phyloP scores from a whole-genome alignment of 2,888 invertebrate species.

The Melanostoma scalare region DNA sequence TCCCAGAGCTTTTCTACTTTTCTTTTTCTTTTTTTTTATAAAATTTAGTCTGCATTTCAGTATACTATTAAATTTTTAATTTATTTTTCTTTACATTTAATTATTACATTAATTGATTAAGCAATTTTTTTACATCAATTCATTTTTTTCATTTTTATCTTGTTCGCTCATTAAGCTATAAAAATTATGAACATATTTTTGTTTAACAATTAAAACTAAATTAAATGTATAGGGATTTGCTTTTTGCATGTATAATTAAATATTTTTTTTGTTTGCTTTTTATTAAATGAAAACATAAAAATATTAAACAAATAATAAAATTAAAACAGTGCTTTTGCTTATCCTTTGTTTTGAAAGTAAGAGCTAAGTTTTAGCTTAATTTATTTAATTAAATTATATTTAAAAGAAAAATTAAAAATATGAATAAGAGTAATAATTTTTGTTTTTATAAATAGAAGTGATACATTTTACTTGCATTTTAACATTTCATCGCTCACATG shows the following conservation, averaged over 20 bases:
- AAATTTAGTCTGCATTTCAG: constrained; percentile 62
- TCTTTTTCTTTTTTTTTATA: constrained; percentile 57
- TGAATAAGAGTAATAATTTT: constrained; percentile 56
- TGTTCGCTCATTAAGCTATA: constrained; percentile 54
- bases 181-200: constrained; percentile 55
- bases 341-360: constrained; percentile 45
- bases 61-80: constrained; percentile 41
- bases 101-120: constrained; percentile 55
- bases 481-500: constrained; percentile 61
- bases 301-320: constrained; percentile 29
- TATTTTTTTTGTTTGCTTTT: constrained; percentile 6
- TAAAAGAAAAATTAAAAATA: constrained; percentile 55
- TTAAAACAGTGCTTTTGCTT: constrained; percentile 62
- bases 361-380: constrained; percentile 71
- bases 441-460: constrained; percentile 65
- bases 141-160: constrained; percentile 21
- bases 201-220: constrained; percentile 58
- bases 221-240: constrained; percentile 62
- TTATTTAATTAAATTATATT: constrained; percentile 70
- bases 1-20: constrained; percentile 11
- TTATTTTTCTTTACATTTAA: constrained; percentile 45
- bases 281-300: constrained; percentile 37
- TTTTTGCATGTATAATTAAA: constrained; percentile 41
- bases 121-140: constrained; percentile 37
- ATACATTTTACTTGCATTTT: constrained; percentile 63